Evolutionary conservation across 2,113 vertebrate genomes (phyloP).

Genomic region (Larimichthys crocea): DNA sequence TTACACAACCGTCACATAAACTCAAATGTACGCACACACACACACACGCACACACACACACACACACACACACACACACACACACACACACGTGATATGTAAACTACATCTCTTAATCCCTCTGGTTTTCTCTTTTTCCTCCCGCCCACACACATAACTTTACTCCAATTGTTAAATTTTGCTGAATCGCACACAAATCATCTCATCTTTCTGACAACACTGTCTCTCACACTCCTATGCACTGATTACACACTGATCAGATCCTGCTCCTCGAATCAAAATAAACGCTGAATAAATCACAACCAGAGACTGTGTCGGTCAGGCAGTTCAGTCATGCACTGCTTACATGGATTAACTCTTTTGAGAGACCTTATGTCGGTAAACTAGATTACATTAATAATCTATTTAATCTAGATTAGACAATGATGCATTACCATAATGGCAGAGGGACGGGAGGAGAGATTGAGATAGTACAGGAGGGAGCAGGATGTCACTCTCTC

Average conservation of each 20-base stretch:
- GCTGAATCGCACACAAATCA: slow-evolving; percentile 7
- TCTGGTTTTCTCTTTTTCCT: slow-evolving; percentile 36
- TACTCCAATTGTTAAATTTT: slow-evolving; percentile 16
- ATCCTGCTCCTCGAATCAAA: slow-evolving; percentile 54
- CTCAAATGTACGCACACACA: not conserved
- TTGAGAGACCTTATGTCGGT: slow-evolving; percentile 53
- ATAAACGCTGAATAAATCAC: slow-evolving; percentile 20
- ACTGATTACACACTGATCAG: slow-evolving; percentile 51
- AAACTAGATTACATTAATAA: slow-evolving; percentile 77
- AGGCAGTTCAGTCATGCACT: slow-evolving; percentile 37
- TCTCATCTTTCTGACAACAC: slow-evolving; percentile 39
- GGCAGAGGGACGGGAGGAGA: slow-evolving; percentile 21
- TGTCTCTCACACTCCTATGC: slow-evolving; percentile 47
- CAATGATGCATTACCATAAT: slow-evolving; percentile 60
- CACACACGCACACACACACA: not conserved
- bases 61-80: not conserved
- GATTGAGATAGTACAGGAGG: not conserved
- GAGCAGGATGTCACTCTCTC: slow-evolving; percentile 58
- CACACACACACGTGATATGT: slow-evolving; percentile 3
- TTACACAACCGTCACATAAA: slow-evolving; percentile 42
- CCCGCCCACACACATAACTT: slow-evolving; percentile 28
- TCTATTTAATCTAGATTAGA: slow-evolving; percentile 73
- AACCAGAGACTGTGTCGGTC: slow-evolving; percentile 14
- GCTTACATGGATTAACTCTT: slow-evolving; percentile 63
- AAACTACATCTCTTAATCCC: slow-evolving; percentile 22